Evolutionary conservation across 2,797 vertebrate species (phyloP).

Genomic region (Melanotaenia boesemani): DNA sequence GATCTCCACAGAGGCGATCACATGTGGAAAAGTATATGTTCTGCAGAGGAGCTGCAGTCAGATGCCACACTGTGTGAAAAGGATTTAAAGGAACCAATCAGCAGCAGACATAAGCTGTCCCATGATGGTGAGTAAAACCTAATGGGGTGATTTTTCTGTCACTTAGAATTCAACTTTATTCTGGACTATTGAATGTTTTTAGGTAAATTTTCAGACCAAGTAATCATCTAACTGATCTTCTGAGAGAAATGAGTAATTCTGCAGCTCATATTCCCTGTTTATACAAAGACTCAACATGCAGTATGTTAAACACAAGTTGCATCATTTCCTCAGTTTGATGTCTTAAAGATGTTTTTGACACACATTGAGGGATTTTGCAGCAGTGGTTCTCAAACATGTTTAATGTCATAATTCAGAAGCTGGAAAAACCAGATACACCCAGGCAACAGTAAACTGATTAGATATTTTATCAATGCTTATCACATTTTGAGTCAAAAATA

Average conservation of each 20-base stretch:
- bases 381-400: background rate
- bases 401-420: background rate
- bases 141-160: background rate
- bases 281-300: too few relatives aligned
- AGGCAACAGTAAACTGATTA: background rate
- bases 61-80: background rate
- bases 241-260: too few relatives aligned
- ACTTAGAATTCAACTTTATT: background rate
- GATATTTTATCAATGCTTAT: too few relatives aligned
- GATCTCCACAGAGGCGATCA: slow-evolving; percentile 21
- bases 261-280: too few relatives aligned
- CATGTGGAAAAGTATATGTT: slow-evolving; percentile 20
- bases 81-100: background rate
- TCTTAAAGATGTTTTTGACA: background rate
- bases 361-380: background rate
- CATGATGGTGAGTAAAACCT: slow-evolving; percentile 54
- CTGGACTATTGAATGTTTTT: background rate
- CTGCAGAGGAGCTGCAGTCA: background rate
- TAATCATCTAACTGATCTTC: too few relatives aligned
- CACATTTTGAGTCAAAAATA: too few relatives aligned
- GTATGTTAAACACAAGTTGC: too few relatives aligned
- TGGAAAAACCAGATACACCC: background rate
- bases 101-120: slow-evolving; percentile 14
- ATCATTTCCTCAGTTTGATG: background rate
- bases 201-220: too few relatives aligned